phyloP scores from a whole-genome alignment of 2,113 vertebrate species.

The Etia nguti region DNA sequence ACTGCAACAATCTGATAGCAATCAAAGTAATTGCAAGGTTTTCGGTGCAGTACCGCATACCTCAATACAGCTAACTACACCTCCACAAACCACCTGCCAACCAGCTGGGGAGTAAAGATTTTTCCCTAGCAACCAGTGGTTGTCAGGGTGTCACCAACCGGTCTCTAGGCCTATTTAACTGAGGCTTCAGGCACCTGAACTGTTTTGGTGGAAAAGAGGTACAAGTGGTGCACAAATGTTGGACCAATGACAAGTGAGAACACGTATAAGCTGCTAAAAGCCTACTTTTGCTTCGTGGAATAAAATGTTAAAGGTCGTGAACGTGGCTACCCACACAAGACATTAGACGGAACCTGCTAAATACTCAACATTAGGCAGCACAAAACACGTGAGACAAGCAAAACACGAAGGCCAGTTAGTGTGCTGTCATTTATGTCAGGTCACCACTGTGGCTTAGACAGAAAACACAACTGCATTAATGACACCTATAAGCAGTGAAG shows the following conservation, averaged over 20 bases:
- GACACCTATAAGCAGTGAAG: neutral
- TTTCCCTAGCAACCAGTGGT: neutral
- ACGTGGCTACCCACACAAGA: neutral
- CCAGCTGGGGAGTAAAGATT: neutral
- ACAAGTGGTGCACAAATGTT: neutral
- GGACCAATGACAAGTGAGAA: neutral
- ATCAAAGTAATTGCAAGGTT: neutral
- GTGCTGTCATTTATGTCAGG: constrained; percentile 11
- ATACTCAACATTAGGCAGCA: neutral
- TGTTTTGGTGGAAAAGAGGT: neutral
- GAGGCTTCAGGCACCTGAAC: neutral
- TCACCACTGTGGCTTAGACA: constrained; percentile 17
- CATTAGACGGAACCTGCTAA: neutral
- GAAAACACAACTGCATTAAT: constrained; percentile 5
- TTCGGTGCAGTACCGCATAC: neutral
- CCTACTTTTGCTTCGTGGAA: neutral
- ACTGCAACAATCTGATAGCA: neutral
- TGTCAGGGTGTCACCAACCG: neutral
- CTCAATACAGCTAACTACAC: neutral
- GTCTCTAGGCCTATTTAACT: neutral
- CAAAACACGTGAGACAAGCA: neutral
- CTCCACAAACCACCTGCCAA: neutral
- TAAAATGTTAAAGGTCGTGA: neutral
- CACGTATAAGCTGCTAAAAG: neutral
- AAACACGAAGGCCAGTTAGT: neutral